A percentile compares a stretch with the other conserved stretches of the same genome.
phyloP scores from a whole-genome alignment of 2,113 vertebrate species.

The Platysteira castanea region DNA sequence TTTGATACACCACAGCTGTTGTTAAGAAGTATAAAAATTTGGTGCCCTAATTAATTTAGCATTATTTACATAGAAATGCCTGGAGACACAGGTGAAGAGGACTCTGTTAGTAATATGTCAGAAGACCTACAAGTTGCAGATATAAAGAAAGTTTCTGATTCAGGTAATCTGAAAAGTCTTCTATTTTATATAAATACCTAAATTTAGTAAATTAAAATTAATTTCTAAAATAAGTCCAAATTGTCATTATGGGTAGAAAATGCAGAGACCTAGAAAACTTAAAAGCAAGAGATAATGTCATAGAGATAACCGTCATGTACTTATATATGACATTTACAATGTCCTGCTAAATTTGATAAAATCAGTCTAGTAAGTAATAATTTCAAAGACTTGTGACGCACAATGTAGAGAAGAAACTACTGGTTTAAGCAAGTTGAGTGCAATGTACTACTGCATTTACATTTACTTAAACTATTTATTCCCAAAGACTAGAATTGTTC shows the following conservation, averaged over 20 bases:
- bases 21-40: neutral
- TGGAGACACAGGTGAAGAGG: slow-evolving; percentile 55
- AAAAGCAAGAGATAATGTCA: neutral
- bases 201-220: neutral
- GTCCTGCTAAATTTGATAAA: neutral
- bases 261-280: neutral
- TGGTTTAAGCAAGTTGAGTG: neutral
- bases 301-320: neutral
- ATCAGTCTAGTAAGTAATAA: neutral
- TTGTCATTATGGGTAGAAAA: neutral
- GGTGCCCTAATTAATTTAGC: neutral
- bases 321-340: neutral
- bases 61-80: slow-evolving; percentile 56
- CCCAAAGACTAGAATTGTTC: neutral
- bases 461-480: neutral
- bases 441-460: neutral
- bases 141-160: slow-evolving; percentile 44
- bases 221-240: neutral
- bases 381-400: neutral
- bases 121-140: slow-evolving; percentile 51
- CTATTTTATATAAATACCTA: neutral
- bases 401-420: neutral
- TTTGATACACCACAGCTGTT: neutral
- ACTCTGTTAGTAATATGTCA: slow-evolving; percentile 41
- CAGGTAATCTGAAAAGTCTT: slow-evolving; percentile 52